Base-by-base conservation (phyloP, 1,140 invertebrate genomes). In the Spodoptera frugiperda region DNA sequence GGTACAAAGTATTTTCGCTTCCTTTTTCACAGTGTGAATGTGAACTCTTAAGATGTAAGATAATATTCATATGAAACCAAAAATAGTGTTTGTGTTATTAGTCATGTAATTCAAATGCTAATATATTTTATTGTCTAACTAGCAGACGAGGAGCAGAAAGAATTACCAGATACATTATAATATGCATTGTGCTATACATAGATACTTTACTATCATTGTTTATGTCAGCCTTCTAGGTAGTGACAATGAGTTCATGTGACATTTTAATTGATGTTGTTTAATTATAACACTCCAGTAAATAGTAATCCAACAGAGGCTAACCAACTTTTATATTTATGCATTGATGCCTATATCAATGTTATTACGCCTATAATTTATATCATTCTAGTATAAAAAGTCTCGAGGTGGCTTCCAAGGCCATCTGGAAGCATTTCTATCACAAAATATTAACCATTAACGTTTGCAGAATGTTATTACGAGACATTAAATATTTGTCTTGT, bases 241-340 rank as follows among this genome's bases (percentile, higher is more conserved):
- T 67, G 21, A 53, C 65, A 68, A 67, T 67, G 39, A 68, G 49
- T 68, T 53, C 48, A 68, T 30, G 8, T 68, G 65, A 68, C 65
- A 68, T 68, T 53, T 68, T 68, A 68, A 68, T 68, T 68, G 65
- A 68, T 68, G 65, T 53, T 53, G 65, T 53, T 51, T 17, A 68
- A 53, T 53, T 68, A 68, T 68, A 48, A 51, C 48, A 68, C 21
- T 53, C 65, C 49, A 53, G 65, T 53, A 53, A 30, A 68, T 68
- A 53, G 9, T 51, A 68, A 30, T 68, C 65, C 9, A 53, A n/a
- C 11, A 53, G 5, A 53, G 65, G 48, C 19, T 25, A 9, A 68
- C 9, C 17, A 15, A 25, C 49, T 67, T 48, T 48, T 21, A 21
- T 21, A 51, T 15, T 15, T 51, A 68, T 51, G 33, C 30, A 44